Evolutionary conservation across 2,888 invertebrate species (phyloP).

Genomic region (Agonopterix heracliana): DNA sequence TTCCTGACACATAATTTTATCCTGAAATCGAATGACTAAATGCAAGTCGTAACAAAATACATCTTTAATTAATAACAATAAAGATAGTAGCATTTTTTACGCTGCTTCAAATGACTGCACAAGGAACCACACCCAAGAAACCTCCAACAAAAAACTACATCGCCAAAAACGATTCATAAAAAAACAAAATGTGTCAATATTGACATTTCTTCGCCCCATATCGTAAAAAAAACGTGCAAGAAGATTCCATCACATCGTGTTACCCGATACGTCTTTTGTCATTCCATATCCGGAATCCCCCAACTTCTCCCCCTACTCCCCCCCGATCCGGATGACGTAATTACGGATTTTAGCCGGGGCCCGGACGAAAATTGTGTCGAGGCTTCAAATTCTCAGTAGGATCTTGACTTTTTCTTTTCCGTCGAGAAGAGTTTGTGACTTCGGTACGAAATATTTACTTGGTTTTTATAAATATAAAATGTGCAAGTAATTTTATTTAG

Average conservation of each 20-base stretch:
- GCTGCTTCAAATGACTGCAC: too few species aligned
- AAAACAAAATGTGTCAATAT: constrained; percentile 9
- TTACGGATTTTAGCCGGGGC: constrained; percentile 36
- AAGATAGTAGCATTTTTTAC: too few species aligned
- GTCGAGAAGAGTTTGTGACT: not conserved
- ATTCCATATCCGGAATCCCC: constrained; percentile 41
- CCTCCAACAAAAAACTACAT: too few species aligned
- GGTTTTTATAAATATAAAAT: too few species aligned
- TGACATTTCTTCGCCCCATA: constrained; percentile 13
- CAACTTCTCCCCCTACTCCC: constrained; percentile 13
- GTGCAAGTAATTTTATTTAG: too few species aligned
- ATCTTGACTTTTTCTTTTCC: constrained; percentile 2
- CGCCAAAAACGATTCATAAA: too few species aligned
- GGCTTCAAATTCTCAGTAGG: constrained; percentile 8
- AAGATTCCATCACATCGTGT: constrained; percentile 29
- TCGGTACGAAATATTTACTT: not conserved
- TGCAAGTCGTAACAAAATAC: too few species aligned
- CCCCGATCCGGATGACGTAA: constrained; percentile 35
- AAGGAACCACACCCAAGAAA: too few species aligned
- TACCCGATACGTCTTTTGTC: constrained; percentile 53
- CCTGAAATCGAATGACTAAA: too few species aligned
- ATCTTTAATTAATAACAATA: too few species aligned
- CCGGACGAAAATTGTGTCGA: constrained; percentile 10
- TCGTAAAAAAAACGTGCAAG: not conserved
- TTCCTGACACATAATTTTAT: too few species aligned